Evolutionary conservation across 1,140 invertebrate genomes (phyloP).

Genomic region (Nasonia giraulti): DNA sequence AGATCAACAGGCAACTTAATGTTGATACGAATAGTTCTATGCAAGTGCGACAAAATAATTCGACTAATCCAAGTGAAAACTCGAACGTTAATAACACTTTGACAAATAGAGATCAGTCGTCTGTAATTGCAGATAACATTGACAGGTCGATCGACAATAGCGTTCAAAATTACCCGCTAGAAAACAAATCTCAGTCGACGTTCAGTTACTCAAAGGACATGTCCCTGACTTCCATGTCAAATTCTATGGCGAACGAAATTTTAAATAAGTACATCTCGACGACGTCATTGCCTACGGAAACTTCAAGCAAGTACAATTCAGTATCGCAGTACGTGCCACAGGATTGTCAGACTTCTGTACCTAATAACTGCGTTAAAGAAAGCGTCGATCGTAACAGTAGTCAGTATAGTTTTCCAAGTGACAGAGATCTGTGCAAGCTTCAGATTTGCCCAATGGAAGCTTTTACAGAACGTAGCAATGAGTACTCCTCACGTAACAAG

Average conservation of each 20-base stretch:
- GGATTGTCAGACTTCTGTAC: slow-evolving; percentile 42
- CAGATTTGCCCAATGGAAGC: slow-evolving; percentile 49
- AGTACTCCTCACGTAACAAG: slow-evolving; percentile 39
- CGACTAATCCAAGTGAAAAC: slow-evolving; percentile 16
- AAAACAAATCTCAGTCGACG: slow-evolving; percentile 40
- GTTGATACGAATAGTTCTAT: slow-evolving; percentile 26
- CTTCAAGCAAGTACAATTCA: slow-evolving; percentile 40
- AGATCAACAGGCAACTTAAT: slow-evolving; percentile 45
- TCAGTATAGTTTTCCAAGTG: slow-evolving; percentile 46
- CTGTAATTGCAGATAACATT: slow-evolving; percentile 10
- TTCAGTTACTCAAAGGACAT: slow-evolving; percentile 46
- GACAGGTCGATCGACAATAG: slow-evolving; percentile 6
- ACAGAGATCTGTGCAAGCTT: slow-evolving; percentile 47
- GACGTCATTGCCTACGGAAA: slow-evolving; percentile 40
- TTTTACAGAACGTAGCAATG: slow-evolving; percentile 42
- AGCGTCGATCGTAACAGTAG: slow-evolving; percentile 31
- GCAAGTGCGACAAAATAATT: not conserved
- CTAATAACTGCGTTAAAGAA: slow-evolving; percentile 41
- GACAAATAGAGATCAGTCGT: slow-evolving; percentile 18
- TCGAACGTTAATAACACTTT: not conserved
- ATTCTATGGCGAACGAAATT: slow-evolving; percentile 47
- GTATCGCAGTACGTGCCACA: slow-evolving; percentile 22
- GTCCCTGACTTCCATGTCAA: slow-evolving; percentile 41
- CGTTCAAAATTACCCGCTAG: slow-evolving; percentile 36
- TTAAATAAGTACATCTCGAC: slow-evolving; percentile 51